Evolutionary conservation across 2,797 vertebrate genomes (phyloP).

Genomic region (Capromys pilorides): DNA sequence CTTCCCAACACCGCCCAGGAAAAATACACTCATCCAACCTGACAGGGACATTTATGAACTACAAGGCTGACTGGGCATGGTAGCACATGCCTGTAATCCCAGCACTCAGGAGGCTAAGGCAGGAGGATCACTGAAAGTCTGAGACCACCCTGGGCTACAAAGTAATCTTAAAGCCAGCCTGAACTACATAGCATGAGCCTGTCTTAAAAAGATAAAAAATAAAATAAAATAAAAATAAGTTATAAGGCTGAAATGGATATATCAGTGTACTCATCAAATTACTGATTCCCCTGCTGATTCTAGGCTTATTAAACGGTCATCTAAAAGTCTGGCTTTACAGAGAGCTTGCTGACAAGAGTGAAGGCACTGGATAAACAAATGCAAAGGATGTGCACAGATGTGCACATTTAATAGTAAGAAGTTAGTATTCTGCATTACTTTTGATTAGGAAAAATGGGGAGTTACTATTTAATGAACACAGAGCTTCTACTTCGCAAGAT

Average conservation of each 20-base stretch:
- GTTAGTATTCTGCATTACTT: conserved; percentile 1
- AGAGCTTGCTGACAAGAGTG: background rate
- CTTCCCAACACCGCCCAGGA: background rate
- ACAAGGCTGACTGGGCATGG: too few relatives aligned
- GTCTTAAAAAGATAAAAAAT: too few relatives aligned
- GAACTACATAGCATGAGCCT: too few relatives aligned
- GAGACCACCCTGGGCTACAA: too few relatives aligned
- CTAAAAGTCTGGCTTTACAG: background rate
- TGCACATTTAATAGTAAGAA: conserved; percentile 3
- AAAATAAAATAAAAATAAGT: too few relatives aligned
- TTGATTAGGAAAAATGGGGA: background rate
- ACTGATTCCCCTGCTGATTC: background rate
- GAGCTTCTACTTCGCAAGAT: background rate
- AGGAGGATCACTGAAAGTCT: too few relatives aligned
- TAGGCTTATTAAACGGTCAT: background rate
- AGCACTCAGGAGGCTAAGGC: too few relatives aligned
- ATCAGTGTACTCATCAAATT: background rate
- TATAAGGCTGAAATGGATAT: background rate
- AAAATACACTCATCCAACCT: background rate
- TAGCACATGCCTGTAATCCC: too few relatives aligned
- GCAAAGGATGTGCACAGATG: background rate
- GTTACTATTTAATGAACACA: background rate
- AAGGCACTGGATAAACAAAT: background rate
- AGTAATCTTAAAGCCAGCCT: too few relatives aligned
- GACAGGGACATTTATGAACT: background rate